phyloP scores from a whole-genome alignment of 2,888 invertebrate species.

The Dynastes hyllus region DNA sequence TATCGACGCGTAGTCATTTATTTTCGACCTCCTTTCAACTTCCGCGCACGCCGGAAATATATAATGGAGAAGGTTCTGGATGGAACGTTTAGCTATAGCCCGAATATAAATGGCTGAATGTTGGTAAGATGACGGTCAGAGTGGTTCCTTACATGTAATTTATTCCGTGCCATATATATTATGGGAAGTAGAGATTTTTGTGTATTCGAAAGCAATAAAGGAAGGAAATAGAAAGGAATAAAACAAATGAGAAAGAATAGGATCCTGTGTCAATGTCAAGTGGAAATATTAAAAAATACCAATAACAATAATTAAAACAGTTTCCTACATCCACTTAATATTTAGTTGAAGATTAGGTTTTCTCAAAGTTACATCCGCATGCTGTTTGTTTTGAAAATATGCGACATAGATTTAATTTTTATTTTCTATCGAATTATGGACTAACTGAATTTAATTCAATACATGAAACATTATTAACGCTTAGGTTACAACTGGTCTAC shows the following conservation, averaged over 20 bases:
- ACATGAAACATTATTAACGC: too few relatives aligned
- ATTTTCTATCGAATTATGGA: too few relatives aligned
- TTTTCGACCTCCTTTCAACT: constrained; percentile 32
- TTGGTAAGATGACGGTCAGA: constrained; percentile 11
- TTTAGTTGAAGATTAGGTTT: too few relatives aligned
- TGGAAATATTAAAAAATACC: neutral
- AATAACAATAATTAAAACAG: too few relatives aligned
- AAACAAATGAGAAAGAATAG: neutral
- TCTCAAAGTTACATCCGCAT: too few relatives aligned
- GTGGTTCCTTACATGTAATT: constrained; percentile 18
- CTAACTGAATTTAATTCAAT: too few relatives aligned
- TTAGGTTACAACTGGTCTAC: too few relatives aligned
- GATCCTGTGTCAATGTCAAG: neutral
- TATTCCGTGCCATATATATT: neutral
- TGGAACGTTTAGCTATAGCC: constrained; percentile 19
- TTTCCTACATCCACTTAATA: too few relatives aligned
- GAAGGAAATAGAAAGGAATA: neutral
- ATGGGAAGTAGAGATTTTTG: neutral
- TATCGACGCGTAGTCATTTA: constrained; percentile 30
- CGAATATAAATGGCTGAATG: constrained; percentile 20
- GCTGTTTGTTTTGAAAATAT: too few relatives aligned
- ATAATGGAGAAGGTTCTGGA: constrained; percentile 22
- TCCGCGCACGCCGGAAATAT: constrained; percentile 28
- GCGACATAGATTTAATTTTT: too few relatives aligned
- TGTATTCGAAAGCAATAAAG: constrained; percentile 7